Base-by-base conservation (phyloP, 2,113 vertebrate species). In the Leucopsar rothschildi region DNA sequence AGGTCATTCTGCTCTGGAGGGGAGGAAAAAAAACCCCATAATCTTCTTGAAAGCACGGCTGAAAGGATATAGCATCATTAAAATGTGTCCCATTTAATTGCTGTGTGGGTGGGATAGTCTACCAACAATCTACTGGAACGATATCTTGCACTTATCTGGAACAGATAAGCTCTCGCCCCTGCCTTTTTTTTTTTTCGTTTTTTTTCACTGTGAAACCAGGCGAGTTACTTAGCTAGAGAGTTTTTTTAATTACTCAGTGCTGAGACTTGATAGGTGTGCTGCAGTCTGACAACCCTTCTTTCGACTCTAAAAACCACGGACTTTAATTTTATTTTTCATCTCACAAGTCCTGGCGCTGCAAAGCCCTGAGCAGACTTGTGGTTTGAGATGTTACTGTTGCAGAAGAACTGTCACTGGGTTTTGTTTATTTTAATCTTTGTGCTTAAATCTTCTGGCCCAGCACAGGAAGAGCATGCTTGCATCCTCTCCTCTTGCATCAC, bases 341-440 rank as follows among this genome's bases (percentile, higher is more conserved):
- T 80, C 37, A 18, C 0, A 0, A 47, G 29, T 50, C 27, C 49
- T 47, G 37, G 27, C 0, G 0, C 22, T 28, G 18, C 12, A 1
- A 35, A 65, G 9, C 39, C 27, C 21, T 33, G 53, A 78, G 23
- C 22, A 12, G 4, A 15, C 24, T 82, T 52, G 40, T 4, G 11
- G 16, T 86, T 77, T 91, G 66, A 80, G 68, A 23, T 55, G n/a
- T 72, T 50, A 3, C 31, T 44, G 47, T 60, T 70, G n/a, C 5
- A 66, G 47, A 55, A 87, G n/a, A 27, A 16, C 12, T 55, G 40
- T 10, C 25, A 27, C 27, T 61, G n/a, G 37, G 20, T 31, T 86
- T 80, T 86, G 11, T 64, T 89, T 87, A 24, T 7, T 88, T 89
- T 83, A n/a, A 15, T 49, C 20, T 66, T 68, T 75, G 22, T 81